Percentiles rank a stretch among this genome's conserved stretches.
Conservation (phyloP, 2,797 vertebrate genomes). For the Podarcis lilfordi region DNA sequence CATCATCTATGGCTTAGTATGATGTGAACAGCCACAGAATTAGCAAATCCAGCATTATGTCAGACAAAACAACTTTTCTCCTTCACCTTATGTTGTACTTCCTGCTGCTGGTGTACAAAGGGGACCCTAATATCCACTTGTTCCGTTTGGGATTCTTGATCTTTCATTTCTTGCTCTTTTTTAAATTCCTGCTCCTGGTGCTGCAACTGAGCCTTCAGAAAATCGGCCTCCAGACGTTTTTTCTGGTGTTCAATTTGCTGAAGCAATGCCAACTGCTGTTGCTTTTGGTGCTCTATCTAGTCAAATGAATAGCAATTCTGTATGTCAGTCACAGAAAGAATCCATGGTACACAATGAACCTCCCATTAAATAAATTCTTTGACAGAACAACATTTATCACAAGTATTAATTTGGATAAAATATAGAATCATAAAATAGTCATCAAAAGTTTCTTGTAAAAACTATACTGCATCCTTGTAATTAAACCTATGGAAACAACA, state of each 20-base stretch:
- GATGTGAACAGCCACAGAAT: background rate
- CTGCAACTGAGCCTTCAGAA: conserved; percentile 78
- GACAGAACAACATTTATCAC: background rate
- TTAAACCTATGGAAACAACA: background rate
- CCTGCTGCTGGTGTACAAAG: background rate
- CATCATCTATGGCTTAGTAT: no score
- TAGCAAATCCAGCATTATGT: background rate
- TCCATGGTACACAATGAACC: background rate
- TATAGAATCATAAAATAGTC: background rate
- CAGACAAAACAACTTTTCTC: background rate
- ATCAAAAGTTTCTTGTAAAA: background rate
- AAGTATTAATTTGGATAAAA: background rate
- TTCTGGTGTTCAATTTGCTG: conserved; percentile 87
- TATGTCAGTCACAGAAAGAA: background rate
- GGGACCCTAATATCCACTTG: background rate
- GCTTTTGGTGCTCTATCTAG: conserved; percentile 87
- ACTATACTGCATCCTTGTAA: background rate
- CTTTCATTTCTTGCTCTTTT: conserved; percentile 54
- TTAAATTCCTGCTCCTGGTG: conserved; percentile 64
- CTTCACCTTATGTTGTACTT: conserved; percentile 59
- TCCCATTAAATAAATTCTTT: background rate
- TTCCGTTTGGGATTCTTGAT: conserved; percentile 44
- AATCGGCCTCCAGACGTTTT: conserved; percentile 80
- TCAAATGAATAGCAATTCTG: conserved; percentile 41
- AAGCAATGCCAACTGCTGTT: conserved; percentile 86